These are phyloP conservation scores for Drosophila eugracilis DNA, from an alignment of 1,140 invertebrate genomes.

Conservation along the genomic window DNA sequence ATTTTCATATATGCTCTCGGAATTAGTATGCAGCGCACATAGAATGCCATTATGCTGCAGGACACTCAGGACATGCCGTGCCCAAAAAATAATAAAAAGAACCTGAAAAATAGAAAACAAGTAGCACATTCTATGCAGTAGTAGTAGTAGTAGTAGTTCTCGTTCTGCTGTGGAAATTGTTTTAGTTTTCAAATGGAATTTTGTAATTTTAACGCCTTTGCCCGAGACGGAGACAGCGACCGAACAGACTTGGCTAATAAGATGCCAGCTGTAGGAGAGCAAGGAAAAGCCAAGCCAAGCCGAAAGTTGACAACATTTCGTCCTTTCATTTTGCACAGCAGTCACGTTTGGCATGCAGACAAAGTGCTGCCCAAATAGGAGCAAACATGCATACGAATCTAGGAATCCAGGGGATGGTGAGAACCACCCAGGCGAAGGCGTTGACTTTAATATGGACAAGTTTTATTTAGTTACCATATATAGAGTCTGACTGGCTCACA, in stretches of 20 bases:
- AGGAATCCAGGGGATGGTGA: conserved; percentile 9
- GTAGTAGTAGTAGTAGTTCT: conserved; percentile 9
- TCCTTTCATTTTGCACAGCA: conserved; percentile 58
- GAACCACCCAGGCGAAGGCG: conserved; percentile 3
- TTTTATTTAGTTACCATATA: conserved; percentile 28
- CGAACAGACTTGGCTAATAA: conserved; percentile 42
- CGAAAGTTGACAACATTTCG: conserved; percentile 55
- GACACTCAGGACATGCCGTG: conserved; percentile 66
- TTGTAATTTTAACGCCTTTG: conserved; percentile 81
- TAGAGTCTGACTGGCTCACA: background rate
- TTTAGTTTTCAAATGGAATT: conserved; percentile 83
- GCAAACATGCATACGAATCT: conserved; percentile 47
- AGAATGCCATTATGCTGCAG: conserved; percentile 79
- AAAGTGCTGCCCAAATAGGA: conserved; percentile 65
- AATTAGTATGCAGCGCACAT: conserved; percentile 81
- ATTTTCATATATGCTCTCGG: conserved; percentile 34
- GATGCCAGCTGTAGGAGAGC: conserved; percentile 12
- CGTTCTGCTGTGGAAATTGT: conserved; percentile 64
- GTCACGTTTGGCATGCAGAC: conserved; percentile 68
- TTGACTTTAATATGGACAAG: conserved; percentile 45
- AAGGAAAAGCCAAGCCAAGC: conserved; percentile 3
- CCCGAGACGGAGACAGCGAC: conserved; percentile 7
- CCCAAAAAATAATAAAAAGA: conserved; percentile 27
- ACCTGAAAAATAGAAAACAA: conserved; percentile 28
- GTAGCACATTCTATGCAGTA: conserved; percentile 53